A percentile compares a stretch with the other conserved stretches of the same genome.
Conservation (phyloP, 1,140 invertebrate species). For the Lethrus apterus region DNA sequence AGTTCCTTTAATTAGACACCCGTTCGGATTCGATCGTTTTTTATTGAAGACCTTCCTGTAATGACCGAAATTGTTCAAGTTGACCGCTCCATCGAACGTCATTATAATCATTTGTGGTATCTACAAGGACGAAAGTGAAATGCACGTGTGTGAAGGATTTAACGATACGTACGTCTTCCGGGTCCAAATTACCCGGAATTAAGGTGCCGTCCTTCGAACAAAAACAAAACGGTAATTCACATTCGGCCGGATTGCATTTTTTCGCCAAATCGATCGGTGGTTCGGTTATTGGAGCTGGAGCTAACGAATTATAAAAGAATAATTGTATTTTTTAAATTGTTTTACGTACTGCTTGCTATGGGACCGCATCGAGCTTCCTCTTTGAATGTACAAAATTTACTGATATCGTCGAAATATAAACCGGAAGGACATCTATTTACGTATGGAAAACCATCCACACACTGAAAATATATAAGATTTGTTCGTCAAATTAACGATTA, state of each 20-base stretch:
- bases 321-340: conserved; percentile 1
- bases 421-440: conserved; percentile 81
- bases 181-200: conserved; percentile 73
- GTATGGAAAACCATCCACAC: conserved; percentile 81
- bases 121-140: too few relatives aligned
- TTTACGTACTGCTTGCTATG: conserved; percentile 70
- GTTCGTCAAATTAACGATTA: too few relatives aligned
- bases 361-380: conserved; percentile 86
- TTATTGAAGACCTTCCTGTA: conserved; percentile 79
- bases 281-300: conserved; percentile 71
- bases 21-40: conserved; percentile 78
- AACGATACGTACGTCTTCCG: conserved; percentile 69
- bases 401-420: conserved; percentile 82
- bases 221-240: conserved; percentile 84
- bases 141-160: too few relatives aligned
- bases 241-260: conserved; percentile 68
- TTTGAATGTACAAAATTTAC: conserved; percentile 87
- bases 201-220: conserved; percentile 86
- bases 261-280: conserved; percentile 67
- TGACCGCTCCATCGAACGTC: conserved; percentile 89
- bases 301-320: conserved; percentile 44
- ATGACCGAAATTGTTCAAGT: conserved; percentile 84
- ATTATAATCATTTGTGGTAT: conserved; percentile 89
- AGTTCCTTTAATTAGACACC: conserved; percentile 82
- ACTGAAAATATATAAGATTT: conserved; percentile 59